These are phyloP conservation scores for Aplodontia rufa DNA, from an alignment of 2,113 vertebrate genomes.

Conservation along the genomic window DNA sequence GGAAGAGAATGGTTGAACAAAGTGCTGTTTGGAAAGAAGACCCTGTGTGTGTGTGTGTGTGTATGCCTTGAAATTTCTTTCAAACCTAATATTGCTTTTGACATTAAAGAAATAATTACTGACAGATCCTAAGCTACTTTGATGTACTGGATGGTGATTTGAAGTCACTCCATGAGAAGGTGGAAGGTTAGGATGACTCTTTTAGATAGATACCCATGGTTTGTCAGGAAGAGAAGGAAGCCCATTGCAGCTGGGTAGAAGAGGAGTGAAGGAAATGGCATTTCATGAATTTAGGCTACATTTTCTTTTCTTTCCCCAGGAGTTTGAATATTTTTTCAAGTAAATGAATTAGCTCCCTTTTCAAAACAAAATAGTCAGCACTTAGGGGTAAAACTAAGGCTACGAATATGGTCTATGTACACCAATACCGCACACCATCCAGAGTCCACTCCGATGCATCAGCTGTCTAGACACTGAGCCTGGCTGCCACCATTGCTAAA, in stretches of 20 bases:
- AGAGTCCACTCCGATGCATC: neutral
- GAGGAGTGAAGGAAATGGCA: neutral
- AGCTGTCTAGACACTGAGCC: neutral
- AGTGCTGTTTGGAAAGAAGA: constrained; percentile 15
- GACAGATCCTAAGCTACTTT: neutral
- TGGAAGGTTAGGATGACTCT: neutral
- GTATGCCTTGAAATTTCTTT: neutral
- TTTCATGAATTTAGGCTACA: neutral
- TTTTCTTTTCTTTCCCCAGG: neutral
- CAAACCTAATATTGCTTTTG: neutral
- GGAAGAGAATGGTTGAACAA: neutral
- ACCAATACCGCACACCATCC: neutral
- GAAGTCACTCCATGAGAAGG: neutral
- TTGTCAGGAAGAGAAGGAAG: neutral
- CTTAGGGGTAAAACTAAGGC: neutral
- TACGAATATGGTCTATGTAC: neutral
- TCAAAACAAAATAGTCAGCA: neutral
- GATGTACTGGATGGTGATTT: neutral
- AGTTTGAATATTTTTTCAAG: neutral
- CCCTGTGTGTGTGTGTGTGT: neutral
- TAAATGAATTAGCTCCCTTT: neutral
- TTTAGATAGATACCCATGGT: neutral
- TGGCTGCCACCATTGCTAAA: rapidly evolving
- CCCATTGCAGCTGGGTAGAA: neutral
- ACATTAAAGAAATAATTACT: neutral